Base-by-base conservation (phyloP, 2,888 invertebrate species). In the Zelleria hepariella region DNA sequence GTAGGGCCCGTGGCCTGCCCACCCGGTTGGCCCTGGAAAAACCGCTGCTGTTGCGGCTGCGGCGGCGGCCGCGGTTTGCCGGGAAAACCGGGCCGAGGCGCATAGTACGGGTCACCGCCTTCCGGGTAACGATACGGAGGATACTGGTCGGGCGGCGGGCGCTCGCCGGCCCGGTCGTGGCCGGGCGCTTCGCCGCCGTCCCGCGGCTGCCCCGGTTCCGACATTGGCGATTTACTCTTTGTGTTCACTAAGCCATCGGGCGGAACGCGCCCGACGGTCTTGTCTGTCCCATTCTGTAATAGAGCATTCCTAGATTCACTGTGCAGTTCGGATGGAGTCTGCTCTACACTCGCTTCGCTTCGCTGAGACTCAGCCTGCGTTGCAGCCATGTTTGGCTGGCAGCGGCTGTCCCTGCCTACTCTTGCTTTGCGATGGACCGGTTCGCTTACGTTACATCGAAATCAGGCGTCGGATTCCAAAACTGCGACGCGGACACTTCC, bases 1-100 rank as follows among this genome's bases (percentile, higher is more conserved):
- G 98, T 98, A 51, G 97, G 97, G 61, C 97, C 97, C 67, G 95
- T 94, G 59, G 94, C 93, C 77, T 94, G 95, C 59, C 95, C 92
- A 69, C 92, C 92, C 70, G 91, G 90, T 78, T 94, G 94, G 49
- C 93, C 94, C 64, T 93, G 91, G 68, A 93, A 90, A 76, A 93
- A 93, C 71, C 94, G 91, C 72, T 90, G 90, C 66, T 89, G 90
- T 66, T 89, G 90, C 67, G 84, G 83, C 60, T 74, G 72, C 64
- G 90, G 90, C 51, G 90, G 84, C 65, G 90, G 78, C 77, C 90
- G 71, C 76, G 88, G 86, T 76, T 89, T 87, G 66, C 90, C 87
- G 72, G 90, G 90, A 80, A 91, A 91, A 68, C 91, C 90, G 68
- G 92, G 91, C 69, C 92, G 86, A 67, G 86, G 86, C 66, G 83